Evolutionary conservation across 2,888 invertebrate genomes (phyloP), one percentile per base, ranked within the genome.

Genomic region (Synergus umbraculus): DNA sequence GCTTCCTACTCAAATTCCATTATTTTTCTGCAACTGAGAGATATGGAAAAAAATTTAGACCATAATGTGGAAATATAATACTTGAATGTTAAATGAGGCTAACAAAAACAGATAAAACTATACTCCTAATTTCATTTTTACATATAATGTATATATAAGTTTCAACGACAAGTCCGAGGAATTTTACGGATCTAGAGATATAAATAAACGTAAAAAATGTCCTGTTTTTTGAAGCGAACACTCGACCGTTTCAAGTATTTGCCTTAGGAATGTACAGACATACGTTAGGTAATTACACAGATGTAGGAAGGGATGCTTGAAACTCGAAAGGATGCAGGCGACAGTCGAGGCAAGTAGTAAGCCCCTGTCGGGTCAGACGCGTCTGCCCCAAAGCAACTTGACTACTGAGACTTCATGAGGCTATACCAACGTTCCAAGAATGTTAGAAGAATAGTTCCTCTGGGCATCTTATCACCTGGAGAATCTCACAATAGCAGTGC

Each of bases 371-470:
- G 66, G 81, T 78, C 82, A 66, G 82, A 81, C 83, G 81, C 81
- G 83, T 80, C 76, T 81, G 73, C 79, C 81, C 78, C 49, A 76
- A 79, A 79, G 78, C 81, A 79, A 76, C 80, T 83, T 82, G 78
- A 80, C 80, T 82, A 82, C 83, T 81, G 79, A 80, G 80, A 78
- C 79, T 76, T 60, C 73, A 76, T 76, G 79, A 73, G 73, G 37
- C 73, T 22, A 60, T 54, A 54, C 49, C 37, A 54, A 54, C 54
- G 37, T 54, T 37, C n/a, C 73, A 73, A 73, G 73, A 69, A 69
- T 69, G 37, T 49, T 37, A 29, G 29, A 73, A 54, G 37, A 49
- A 67, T 67, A 54, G 73, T 73, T 54, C 73, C 73, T 73, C 37
- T 29, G 73, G 54, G 73, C 29, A 73, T 37, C 49, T 46, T 44